Base-by-base conservation (phyloP, 1,140 invertebrate genomes). In the Trichoplusia ni region DNA sequence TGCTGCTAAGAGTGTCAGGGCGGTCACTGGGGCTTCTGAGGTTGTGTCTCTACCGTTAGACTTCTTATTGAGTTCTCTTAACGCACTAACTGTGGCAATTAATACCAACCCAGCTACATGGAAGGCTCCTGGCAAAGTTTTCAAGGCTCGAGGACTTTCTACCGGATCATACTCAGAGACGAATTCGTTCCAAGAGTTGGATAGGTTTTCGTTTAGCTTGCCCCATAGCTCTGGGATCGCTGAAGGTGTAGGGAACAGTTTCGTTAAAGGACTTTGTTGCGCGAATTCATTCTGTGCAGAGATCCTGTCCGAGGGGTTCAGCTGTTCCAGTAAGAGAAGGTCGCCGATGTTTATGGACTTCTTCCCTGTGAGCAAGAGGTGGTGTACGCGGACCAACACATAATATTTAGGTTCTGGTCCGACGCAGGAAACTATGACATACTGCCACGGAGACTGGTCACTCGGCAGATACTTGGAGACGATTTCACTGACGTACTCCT, bases 141-240 rank as follows among this genome's bases (percentile, higher is more conserved):
- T 94, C 0, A 94, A 73, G 0, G 94, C 89, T 61, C 94, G 91
- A 0, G 94, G 93, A 37, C 94, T 93, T 71, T 96, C 95, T 1
- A 94, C 83, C 0, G 95, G 95, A 82, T 97, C 95, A 68, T 95
- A 95, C 68, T 94, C 93, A 37, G 92, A 94, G 7, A 96, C 92
- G 62, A 96, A 95, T 71, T 96, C 94, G 70, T 96, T 96, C 95
- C 95, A 97, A 25, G 92, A 89, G 56, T 96, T 96, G 11, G 94
- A 93, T 14, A 95, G 88, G 37, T 92, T 93, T 69, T 95, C 93
- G 7, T 92, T 91, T 6, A 96, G 64, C 67, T 94, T 94, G 31
- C 93, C 92, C 73, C 93, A 93, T 2, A 96, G 88, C 44, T 92
- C 91, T 8, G 93, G 93, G 11, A 96, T 91, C 33, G 94, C 93